These are phyloP conservation scores for Apodemia hepburni DNA, from an alignment of 2,888 invertebrate genomes.

Conservation along the genomic window DNA sequence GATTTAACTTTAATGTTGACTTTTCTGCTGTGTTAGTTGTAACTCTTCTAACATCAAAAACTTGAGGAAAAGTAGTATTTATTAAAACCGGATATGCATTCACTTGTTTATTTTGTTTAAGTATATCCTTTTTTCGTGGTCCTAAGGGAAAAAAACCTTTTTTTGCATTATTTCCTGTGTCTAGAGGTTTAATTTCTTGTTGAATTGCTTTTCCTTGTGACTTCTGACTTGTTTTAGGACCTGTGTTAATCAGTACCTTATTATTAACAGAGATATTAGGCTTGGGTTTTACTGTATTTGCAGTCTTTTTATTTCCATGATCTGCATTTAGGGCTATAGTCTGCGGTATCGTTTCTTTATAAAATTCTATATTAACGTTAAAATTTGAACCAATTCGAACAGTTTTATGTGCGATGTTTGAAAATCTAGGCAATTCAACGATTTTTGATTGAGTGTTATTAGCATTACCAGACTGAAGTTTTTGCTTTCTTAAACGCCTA, in stretches of 20 bases:
- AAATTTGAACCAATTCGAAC: conserved; percentile 36
- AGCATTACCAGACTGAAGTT: background rate
- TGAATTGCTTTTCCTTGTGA: conserved; percentile 21
- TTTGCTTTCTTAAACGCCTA: background rate
- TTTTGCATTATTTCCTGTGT: conserved; percentile 37
- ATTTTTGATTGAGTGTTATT: conserved; percentile 6
- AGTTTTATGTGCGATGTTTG: conserved; percentile 28
- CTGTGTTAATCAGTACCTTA: conserved; percentile 21
- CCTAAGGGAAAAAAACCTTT: conserved; percentile 45
- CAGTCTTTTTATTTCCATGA: conserved; percentile 13
- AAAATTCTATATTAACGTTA: conserved; percentile 35
- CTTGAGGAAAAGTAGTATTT: conserved; percentile 24
- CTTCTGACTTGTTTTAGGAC: conserved; percentile 17
- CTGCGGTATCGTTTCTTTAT: conserved; percentile 31
- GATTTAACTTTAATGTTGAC: too few relatives aligned
- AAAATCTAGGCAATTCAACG: conserved; percentile 26
- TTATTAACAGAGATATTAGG: conserved; percentile 7
- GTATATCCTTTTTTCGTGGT: conserved; percentile 31
- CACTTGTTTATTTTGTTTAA: conserved; percentile 17
- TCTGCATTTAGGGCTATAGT: background rate
- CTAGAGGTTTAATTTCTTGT: conserved; percentile 34
- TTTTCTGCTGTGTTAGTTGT: background rate
- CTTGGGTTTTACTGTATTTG: conserved; percentile 16
- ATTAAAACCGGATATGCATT: background rate
- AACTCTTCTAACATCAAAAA: conserved; percentile 32